phyloP scores from a whole-genome alignment of 2,888 invertebrate species.

The Calliphora vomitoria region DNA sequence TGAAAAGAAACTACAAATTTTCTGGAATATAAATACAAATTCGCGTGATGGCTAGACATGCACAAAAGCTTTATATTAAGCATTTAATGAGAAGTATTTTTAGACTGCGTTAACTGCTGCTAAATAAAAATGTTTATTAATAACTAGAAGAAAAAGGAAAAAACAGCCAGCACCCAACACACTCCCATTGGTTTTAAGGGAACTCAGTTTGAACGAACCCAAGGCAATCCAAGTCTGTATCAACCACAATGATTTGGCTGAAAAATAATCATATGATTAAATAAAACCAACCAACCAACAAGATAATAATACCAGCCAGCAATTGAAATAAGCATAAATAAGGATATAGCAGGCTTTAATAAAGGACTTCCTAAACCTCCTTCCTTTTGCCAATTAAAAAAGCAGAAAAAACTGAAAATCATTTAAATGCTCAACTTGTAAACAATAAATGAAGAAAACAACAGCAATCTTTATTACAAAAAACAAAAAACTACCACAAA shows the following conservation, averaged over 20 bases:
- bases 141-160: too few relatives aligned
- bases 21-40: conserved; percentile 27
- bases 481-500: background rate
- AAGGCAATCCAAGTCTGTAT: background rate
- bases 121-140: conserved; percentile 4
- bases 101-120: background rate
- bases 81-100: background rate
- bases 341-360: conserved; percentile 16
- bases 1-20: conserved; percentile 2
- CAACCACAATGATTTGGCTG: background rate
- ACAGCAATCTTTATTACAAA: background rate
- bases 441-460: background rate
- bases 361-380: conserved; percentile 9
- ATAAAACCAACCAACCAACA: background rate
- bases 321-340: background rate
- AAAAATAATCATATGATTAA: conserved; percentile 6
- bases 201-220: background rate
- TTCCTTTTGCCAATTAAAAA: conserved; percentile 1
- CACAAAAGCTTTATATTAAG: conserved; percentile 12
- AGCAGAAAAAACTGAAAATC: background rate
- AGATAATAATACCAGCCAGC: background rate
- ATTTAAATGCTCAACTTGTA: conserved; percentile 32
- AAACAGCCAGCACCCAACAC: background rate
- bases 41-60: conserved; percentile 45
- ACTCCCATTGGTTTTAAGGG: background rate